A percentile compares a stretch with the other conserved stretches of the same genome.
Evolutionary conservation across 2,113 vertebrate species (phyloP).

Genomic region (Plectropomus leopardus): DNA sequence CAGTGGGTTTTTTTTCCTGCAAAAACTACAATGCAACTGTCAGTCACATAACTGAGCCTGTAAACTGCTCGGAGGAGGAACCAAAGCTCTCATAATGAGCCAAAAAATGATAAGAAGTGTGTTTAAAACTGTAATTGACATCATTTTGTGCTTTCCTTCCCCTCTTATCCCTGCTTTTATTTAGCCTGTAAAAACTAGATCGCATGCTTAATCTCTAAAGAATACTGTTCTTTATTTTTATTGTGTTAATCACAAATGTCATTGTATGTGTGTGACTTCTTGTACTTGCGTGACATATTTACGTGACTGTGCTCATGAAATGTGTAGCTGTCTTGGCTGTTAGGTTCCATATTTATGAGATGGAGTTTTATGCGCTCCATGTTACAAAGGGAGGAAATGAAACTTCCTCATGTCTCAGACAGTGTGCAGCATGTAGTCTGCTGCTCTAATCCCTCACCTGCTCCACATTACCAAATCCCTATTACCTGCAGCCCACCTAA

Average conservation of each 20-base stretch:
- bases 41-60: not conserved
- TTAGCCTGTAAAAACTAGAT: not conserved
- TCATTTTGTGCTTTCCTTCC: not conserved
- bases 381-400: slow-evolving; percentile 86
- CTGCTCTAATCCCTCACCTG: slow-evolving; percentile 84
- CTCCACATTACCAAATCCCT: slow-evolving; percentile 82
- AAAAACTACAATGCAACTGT: not conserved
- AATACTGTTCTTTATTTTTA: slow-evolving; percentile 1
- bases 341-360: slow-evolving; percentile 80
- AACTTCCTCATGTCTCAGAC: slow-evolving; percentile 82
- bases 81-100: not conserved
- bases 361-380: slow-evolving; percentile 76
- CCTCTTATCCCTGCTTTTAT: not conserved
- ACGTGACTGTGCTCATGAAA: slow-evolving; percentile 42
- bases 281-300: slow-evolving; percentile 35
- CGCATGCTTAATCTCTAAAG: not conserved
- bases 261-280: not conserved
- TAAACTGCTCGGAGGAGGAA: not conserved
- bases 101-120: slow-evolving; percentile 12
- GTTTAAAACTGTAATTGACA: not conserved
- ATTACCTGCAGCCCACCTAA: slow-evolving; percentile 79
- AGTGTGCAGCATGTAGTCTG: slow-evolving; percentile 72
- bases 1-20: not conserved
- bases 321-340: slow-evolving; percentile 60
- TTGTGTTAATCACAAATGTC: slow-evolving; percentile 25